Evolutionary conservation across 1,140 invertebrate species (phyloP).

Genomic region (Tribolium madens): DNA sequence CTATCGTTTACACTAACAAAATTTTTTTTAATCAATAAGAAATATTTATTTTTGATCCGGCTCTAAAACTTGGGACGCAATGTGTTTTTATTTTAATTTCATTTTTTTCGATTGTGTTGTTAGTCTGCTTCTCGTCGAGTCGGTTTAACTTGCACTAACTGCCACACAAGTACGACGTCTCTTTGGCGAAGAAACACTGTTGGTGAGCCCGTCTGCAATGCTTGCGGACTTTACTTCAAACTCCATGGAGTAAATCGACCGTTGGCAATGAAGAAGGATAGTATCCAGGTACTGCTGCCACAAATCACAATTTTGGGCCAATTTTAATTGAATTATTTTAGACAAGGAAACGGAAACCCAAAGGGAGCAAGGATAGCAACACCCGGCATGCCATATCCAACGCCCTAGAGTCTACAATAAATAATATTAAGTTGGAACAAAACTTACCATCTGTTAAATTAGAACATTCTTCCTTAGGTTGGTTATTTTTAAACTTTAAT

Average conservation of each 20-base stretch:
- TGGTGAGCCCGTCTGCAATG: slow-evolving; percentile 94
- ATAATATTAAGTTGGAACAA: slow-evolving; percentile 59
- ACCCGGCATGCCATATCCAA: slow-evolving; percentile 39
- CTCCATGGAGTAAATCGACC: slow-evolving; percentile 90
- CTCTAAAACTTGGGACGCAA: too few species aligned
- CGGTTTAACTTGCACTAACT: slow-evolving; percentile 92
- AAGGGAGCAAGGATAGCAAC: slow-evolving; percentile 71
- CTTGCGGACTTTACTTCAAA: slow-evolving; percentile 94
- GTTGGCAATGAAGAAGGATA: slow-evolving; percentile 95
- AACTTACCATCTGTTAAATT: slow-evolving; percentile 51
- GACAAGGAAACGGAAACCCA: slow-evolving; percentile 92
- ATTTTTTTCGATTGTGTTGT: background rate
- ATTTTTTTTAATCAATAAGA: too few species aligned
- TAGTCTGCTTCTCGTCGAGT: slow-evolving; percentile 76
- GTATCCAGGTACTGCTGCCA: slow-evolving; percentile 77
- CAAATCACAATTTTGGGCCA: background rate
- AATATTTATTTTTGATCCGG: too few species aligned
- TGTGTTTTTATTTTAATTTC: background rate
- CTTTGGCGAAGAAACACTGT: slow-evolving; percentile 89
- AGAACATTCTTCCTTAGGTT: slow-evolving; percentile 58
- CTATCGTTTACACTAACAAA: too few species aligned
- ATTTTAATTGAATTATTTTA: slow-evolving; percentile 66
- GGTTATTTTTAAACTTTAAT: background rate
- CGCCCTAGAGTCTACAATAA: slow-evolving; percentile 34
- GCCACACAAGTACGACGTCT: slow-evolving; percentile 86